Base-by-base conservation (phyloP, 2,113 vertebrate genomes). In the Sclerurus mexicanus region DNA sequence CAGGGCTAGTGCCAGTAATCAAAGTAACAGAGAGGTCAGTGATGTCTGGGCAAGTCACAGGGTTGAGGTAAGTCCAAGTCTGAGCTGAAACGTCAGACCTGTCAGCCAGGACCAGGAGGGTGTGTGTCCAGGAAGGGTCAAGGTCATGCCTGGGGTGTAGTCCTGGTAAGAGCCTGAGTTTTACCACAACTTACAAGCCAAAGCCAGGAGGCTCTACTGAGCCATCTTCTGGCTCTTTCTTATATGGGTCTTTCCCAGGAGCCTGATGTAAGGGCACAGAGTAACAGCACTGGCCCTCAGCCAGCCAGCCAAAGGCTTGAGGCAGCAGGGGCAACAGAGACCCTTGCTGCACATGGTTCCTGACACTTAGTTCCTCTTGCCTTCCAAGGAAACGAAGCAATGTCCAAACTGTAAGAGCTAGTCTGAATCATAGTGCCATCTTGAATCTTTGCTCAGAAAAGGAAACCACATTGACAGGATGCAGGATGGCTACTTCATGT, bases 261-360 rank as follows among this genome's bases (percentile, higher is more conserved):
- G 12, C 42, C 7, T 6, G 11, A 63, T 25, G 11, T 9, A 52
- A 58, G 11, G 14, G 11, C 24, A 71, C 13, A 30, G 0, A 0
- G 13, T 9, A 58, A 3, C 14, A 44, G 4, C 21, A 33, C 15
- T 44, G 44, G 9, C 24, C 46, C 37, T 33, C 56, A 78, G 18
- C 40, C 25, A 22, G 28, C 8, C 10, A 62, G 52, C 22, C 52
- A 77, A 37, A 63, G 9, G 11, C 18, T 33, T 33, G 20, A 12
- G 4, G 19, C 31, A 63, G 35, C 10, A 66, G 18, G 40, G 14
- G 11, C 1, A 2, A 12, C n/a, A n/a, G 23, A 52, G 20, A 6
- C 37, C 31, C 39, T 12, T 42, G 53, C 17, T 53, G 20, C 6
- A 47, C 1, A 1, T 7, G 28, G 10, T 4, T 74, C 28, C 28